Evolutionary conservation across 2,113 vertebrate genomes (phyloP), one percentile per base, ranked within the genome.

Genomic region (Microcebus griseorufus): DNA sequence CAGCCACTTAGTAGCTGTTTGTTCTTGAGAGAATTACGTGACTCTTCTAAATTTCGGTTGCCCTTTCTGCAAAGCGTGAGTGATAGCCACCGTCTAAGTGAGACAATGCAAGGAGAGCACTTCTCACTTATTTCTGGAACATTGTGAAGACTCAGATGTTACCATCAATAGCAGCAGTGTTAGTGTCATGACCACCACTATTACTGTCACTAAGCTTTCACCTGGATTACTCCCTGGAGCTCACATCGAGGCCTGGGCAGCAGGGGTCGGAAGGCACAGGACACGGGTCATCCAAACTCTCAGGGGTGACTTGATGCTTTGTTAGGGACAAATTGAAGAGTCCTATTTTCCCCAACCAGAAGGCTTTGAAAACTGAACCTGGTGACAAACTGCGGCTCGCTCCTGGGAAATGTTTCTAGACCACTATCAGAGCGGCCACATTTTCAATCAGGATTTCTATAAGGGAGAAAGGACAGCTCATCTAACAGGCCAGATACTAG

Each of bases 361-460:
- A 96, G 29, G 83, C 42, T 70, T 91, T 88, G 27, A 97, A 94
- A 94, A 76, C 86, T 25, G 58, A 97, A 97, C 69, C 62, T 34
- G 64, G 97, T 86, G 72, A 70, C 87, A 58, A 75, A 13, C 20
- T 88, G 62, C 80, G 69, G 6, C 32, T 96, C 64, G n/a, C 39
- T 79, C n/a, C 51, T 92, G 67, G 86, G 58, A 96, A 94, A 82
- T 67, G 62, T 95, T 92, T 90, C 95, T 97, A 91, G 22, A 86
- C 37, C 85, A 29, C 84, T 97, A 83, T 69, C 58, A 67, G 95
- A 78, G 20, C 16, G 32, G 23, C 23, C 3, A 10, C 23, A 10
- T 85, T 72, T 95, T 94, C 78, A 82, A 76, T 96, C 3, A 90
- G 85, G 94, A 98, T 97, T 97, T 98, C 97, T 97, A 20, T 94